Evolutionary conservation across 1,140 invertebrate species (phyloP).

Genomic region (Leptonema lineaticorne): DNA sequence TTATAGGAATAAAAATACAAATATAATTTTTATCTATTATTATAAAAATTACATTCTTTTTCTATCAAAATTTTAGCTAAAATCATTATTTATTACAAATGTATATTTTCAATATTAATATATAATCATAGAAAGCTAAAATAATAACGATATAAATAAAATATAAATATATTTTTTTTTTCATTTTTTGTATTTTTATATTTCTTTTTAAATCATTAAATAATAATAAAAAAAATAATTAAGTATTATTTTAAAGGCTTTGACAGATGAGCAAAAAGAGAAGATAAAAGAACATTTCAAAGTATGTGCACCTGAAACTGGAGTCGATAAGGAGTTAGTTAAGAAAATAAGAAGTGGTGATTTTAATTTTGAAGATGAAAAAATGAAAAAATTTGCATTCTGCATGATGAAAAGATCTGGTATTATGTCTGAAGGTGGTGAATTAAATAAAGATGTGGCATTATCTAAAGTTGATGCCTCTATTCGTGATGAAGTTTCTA

Average conservation of each 20-base stretch:
- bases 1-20: too few species aligned
- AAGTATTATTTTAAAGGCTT: slow-evolving; percentile 13
- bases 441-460: slow-evolving; percentile 29
- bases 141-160: too few species aligned
- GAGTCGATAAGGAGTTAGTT: slow-evolving; percentile 22
- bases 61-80: too few species aligned
- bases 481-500: slow-evolving; percentile 18
- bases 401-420: slow-evolving; percentile 31
- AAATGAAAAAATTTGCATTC: slow-evolving; percentile 20
- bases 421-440: slow-evolving; percentile 23
- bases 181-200: neutral
- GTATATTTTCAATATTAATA: too few species aligned
- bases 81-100: too few species aligned
- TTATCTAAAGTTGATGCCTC: slow-evolving; percentile 9
- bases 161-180: neutral
- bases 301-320: slow-evolving; percentile 11
- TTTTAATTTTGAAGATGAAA: slow-evolving; percentile 24
- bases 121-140: too few species aligned
- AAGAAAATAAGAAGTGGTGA: slow-evolving; percentile 24
- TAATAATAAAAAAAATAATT: neutral
- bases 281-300: slow-evolving; percentile 7
- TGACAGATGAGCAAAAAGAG: slow-evolving; percentile 31
- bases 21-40: neutral
- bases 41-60: too few species aligned
- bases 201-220: neutral